Percentiles rank a stretch among this genome's conserved stretches.
These are phyloP conservation scores for Lucinisca nassula DNA, from an alignment of 2,888 invertebrate genomes.

Conservation along the genomic window DNA sequence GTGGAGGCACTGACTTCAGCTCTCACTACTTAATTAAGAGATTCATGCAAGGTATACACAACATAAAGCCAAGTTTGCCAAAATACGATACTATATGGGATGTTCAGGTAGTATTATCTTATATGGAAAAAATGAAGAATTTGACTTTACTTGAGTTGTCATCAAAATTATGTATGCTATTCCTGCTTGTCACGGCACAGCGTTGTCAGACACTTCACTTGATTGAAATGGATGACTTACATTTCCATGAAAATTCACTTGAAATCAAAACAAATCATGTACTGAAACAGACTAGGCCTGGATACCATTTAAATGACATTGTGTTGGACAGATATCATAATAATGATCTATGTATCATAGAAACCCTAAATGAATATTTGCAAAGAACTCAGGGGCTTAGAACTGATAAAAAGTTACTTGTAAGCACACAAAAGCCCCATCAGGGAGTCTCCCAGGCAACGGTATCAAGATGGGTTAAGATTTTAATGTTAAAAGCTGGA, in stretches of 20 bases:
- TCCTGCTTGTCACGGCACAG: conserved; percentile 50
- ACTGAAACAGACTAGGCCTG: conserved; percentile 49
- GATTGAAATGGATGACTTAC: conserved; percentile 33
- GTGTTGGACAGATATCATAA: conserved; percentile 31
- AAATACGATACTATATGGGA: conserved; percentile 46
- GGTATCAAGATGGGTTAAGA: conserved; percentile 53
- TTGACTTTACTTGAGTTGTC: conserved; percentile 41
- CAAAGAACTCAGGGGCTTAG: conserved; percentile 18
- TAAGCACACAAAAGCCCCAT: conserved; percentile 38
- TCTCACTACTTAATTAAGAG: conserved; percentile 26
- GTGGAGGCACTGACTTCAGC: conserved; percentile 13
- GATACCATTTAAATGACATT: conserved; percentile 28
- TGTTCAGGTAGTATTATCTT: conserved; percentile 45
- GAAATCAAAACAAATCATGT: conserved; percentile 42
- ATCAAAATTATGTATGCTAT: conserved; percentile 44
- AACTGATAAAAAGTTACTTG: conserved; percentile 23
- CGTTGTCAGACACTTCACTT: conserved; percentile 54
- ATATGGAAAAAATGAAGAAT: conserved; percentile 5
- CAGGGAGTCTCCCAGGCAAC: conserved; percentile 31
- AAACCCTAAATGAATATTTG: conserved; percentile 26
- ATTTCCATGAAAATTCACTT: neutral
- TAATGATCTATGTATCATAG: conserved; percentile 31
- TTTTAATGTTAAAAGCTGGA: conserved; percentile 26
- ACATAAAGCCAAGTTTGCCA: conserved; percentile 49
- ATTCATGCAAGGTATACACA: conserved; percentile 48